Evolutionary conservation across 1,140 invertebrate genomes (phyloP).

Genomic region (Ceratina japonica): DNA sequence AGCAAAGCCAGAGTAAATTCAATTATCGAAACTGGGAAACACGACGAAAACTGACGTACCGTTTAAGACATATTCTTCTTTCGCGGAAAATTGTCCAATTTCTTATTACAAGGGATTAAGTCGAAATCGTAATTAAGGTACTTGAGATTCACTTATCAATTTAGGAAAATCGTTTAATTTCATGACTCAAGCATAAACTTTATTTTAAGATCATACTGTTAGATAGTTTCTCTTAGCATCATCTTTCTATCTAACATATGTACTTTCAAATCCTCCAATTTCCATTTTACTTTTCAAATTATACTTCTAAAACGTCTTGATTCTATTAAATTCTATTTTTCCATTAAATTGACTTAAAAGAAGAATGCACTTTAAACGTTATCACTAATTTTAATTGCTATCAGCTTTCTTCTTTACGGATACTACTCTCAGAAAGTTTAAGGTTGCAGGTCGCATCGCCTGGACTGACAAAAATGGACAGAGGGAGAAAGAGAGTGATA

Average conservation of each 20-base stretch:
- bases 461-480: slow-evolving; percentile 4
- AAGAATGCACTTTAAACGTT: not conserved
- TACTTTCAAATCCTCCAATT: not conserved
- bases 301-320: not conserved
- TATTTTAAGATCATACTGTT: not conserved
- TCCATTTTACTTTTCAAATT: not conserved
- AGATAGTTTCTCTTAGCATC: not conserved
- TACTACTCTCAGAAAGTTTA: slow-evolving; percentile 53
- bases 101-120: not conserved
- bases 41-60: not conserved
- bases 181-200: slow-evolving; percentile 33
- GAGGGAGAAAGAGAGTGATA: not conserved
- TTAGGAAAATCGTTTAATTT: not conserved
- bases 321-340: not conserved
- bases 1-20: too few species aligned
- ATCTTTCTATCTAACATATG: not conserved
- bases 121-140: not conserved
- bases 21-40: not conserved
- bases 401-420: slow-evolving; percentile 21
- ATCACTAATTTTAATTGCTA: not conserved
- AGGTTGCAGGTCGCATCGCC: slow-evolving; percentile 53
- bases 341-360: not conserved
- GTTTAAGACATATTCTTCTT: not conserved
- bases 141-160: not conserved
- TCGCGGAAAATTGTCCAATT: not conserved